A percentile compares a stretch with the other conserved stretches of the same genome.
phyloP scores from a whole-genome alignment of 1,140 invertebrate genomes.

The Drosophila repleta region DNA sequence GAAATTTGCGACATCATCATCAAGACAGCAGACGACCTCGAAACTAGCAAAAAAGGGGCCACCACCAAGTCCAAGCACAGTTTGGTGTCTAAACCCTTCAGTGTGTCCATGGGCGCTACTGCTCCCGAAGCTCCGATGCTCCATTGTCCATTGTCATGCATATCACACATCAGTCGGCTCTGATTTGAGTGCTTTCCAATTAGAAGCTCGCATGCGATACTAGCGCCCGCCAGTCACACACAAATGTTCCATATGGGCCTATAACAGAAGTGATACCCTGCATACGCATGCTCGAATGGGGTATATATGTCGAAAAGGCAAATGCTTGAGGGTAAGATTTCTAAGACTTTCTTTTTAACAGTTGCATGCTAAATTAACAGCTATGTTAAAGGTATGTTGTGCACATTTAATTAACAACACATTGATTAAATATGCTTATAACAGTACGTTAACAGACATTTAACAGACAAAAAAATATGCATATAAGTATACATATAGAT shows the following conservation, averaged over 20 bases:
- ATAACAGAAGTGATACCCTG: slow-evolving; percentile 18
- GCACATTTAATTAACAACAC: too few species aligned
- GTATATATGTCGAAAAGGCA: background rate
- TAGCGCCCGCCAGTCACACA: slow-evolving; percentile 20
- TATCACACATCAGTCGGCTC: slow-evolving; percentile 53
- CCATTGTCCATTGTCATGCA: slow-evolving; percentile 55
- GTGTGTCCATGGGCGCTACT: background rate
- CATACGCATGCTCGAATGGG: background rate
- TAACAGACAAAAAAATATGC: too few species aligned
- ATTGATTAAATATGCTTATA: background rate
- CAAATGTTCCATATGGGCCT: slow-evolving; percentile 19
- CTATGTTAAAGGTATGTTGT: background rate
- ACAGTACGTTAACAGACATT: too few species aligned
- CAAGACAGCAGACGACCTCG: slow-evolving; percentile 30
- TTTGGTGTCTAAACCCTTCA: slow-evolving; percentile 28
- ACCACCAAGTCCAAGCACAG: background rate
- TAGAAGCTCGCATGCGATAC: slow-evolving; percentile 58
- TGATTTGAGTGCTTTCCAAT: slow-evolving; percentile 77
- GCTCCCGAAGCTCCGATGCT: slow-evolving; percentile 7
- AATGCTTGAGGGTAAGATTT: too few species aligned
- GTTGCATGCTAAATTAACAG: background rate
- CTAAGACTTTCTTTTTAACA: background rate
- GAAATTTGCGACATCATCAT: slow-evolving; percentile 58
- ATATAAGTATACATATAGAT: background rate
- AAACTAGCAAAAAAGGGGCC: background rate